These are phyloP conservation scores for Copidosoma floridanum DNA, from an alignment of 1,140 invertebrate genomes.

Conservation along the genomic window DNA sequence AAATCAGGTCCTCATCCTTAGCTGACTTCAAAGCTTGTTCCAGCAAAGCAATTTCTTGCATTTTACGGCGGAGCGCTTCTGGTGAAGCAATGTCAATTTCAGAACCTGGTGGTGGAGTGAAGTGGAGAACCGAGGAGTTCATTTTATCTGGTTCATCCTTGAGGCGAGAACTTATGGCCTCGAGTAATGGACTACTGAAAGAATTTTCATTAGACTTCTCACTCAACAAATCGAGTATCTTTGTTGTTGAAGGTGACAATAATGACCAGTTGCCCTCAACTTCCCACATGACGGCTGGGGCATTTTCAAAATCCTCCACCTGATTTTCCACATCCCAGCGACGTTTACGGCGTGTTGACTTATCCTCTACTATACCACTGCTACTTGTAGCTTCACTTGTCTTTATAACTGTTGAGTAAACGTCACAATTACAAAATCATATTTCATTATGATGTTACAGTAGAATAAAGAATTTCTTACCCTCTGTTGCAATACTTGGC, in stretches of 20 bases:
- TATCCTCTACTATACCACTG: conserved; percentile 5
- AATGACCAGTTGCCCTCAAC: conserved; percentile 44
- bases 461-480: conserved; percentile 1
- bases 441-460: not conserved
- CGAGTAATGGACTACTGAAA: conserved; percentile 9
- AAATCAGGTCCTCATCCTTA: not conserved
- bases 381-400: too few species aligned
- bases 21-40: conserved; percentile 8
- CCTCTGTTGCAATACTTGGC: conserved; percentile 23
- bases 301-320: conserved; percentile 36
- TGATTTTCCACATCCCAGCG: conserved; percentile 46
- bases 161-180: conserved; percentile 9
- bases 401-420: not conserved
- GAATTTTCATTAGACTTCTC: not conserved
- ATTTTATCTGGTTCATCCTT: conserved; percentile 13
- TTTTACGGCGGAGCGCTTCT: conserved; percentile 8
- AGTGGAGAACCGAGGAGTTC: not conserved
- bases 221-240: not conserved
- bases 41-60: conserved; percentile 20
- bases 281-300: conserved; percentile 48
- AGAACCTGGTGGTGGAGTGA: conserved; percentile 1
- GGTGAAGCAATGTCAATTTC: conserved; percentile 17
- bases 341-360: conserved; percentile 36
- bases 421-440: not conserved
- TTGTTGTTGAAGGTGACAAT: not conserved